Base-by-base conservation (phyloP, 2,888 invertebrate species). In the Taphrorychus bicolor region DNA sequence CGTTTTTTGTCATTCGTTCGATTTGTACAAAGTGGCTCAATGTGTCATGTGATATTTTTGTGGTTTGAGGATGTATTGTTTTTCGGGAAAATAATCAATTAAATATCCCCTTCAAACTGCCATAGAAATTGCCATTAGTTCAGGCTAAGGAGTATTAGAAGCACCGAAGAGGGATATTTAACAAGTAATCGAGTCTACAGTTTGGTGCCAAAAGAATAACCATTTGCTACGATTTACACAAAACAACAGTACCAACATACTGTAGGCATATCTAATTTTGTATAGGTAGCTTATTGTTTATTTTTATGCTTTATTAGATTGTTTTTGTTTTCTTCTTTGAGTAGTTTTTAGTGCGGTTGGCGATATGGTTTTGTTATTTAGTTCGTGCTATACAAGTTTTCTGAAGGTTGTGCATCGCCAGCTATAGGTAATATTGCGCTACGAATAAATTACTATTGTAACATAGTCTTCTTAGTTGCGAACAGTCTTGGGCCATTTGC, bases 41-140 rank as follows among this genome's bases (percentile, higher is more conserved):
- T 80, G 81, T 82, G 81, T 81, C 80, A 81, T 82, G 82, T 82
- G 82, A 82, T 82, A 82, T 82, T 82, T 71, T 82, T 82, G 80
- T 81, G 82, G 81, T 82, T 81, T 81, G 80, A 80, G 80, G 81
- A 75, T 76, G 76, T 71, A n/a, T 75, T 73, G 63, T 57, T 69
- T 72, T 73, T 54, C 66, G 70, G 32, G 32, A 11, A 17, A 32
- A n/a, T 45, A 17, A 45, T 45, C 2, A 7, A 14, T 17, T 16
- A 16, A 45, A 14, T 45, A 45, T 45, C 14, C 17, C 17, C 17
- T 45, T 45, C 16, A 45, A 45, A 45, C 22, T 21, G 19, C 22
- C n/a, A 52, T 21, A 21, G 52, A 21, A 11, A n/a, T 16, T 16
- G 32, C 32, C 32, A 32, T 32, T 9, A 32, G 7, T 32, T 32